These are phyloP conservation scores for Rhinophrynus dorsalis DNA, from an alignment of 2,797 vertebrate species.

Conservation along the genomic window DNA sequence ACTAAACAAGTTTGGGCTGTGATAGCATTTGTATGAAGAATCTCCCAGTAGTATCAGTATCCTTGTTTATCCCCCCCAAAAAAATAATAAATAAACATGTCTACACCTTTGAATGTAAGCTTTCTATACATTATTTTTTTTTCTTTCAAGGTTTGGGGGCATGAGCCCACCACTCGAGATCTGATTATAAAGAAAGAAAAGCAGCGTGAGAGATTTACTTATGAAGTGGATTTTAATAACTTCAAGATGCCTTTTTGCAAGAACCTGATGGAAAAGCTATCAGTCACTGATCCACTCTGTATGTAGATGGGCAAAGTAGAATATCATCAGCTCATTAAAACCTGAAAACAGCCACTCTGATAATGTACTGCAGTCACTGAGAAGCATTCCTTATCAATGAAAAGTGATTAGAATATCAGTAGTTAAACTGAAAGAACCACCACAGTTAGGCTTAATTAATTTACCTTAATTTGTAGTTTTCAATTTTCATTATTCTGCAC, in stretches of 20 bases:
- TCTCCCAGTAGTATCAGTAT: not conserved
- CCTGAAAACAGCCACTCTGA: too few relatives aligned
- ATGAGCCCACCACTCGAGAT: slow-evolving; percentile 72
- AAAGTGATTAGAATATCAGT: too few relatives aligned
- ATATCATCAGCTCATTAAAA: too few relatives aligned
- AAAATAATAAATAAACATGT: not conserved
- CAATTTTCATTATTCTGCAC: too few relatives aligned
- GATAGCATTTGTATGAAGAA: not conserved
- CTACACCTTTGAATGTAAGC: not conserved
- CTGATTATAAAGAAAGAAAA: slow-evolving; percentile 73
- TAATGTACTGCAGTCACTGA: too few relatives aligned
- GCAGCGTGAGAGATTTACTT: slow-evolving; percentile 60
- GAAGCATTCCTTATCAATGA: too few relatives aligned
- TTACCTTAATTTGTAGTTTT: too few relatives aligned
- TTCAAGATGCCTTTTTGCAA: slow-evolving; percentile 76
- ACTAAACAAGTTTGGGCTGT: not conserved
- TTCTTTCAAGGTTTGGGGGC: slow-evolving; percentile 76
- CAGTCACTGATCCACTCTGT: slow-evolving; percentile 28
- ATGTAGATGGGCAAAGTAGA: too few relatives aligned
- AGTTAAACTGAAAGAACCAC: too few relatives aligned
- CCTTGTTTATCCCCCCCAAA: not conserved
- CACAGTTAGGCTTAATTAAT: too few relatives aligned
- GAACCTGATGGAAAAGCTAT: slow-evolving; percentile 64
- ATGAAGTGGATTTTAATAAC: slow-evolving; percentile 76
- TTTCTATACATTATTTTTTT: slow-evolving; percentile 1